phyloP scores from a whole-genome alignment of 2,888 invertebrate genomes.

The Pseudanteris insignis region DNA sequence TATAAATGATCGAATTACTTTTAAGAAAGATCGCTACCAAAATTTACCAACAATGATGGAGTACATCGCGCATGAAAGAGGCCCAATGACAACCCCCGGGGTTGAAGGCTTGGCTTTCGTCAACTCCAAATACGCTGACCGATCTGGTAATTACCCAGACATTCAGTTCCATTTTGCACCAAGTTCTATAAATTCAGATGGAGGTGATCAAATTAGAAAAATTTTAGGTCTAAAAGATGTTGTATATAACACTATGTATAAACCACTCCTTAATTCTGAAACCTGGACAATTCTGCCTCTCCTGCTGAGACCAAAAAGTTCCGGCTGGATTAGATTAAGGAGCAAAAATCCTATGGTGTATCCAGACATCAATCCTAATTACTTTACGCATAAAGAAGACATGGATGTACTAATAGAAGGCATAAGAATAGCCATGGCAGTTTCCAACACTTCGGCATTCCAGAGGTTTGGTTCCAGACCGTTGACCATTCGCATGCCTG shows the following conservation, averaged over 20 bases:
- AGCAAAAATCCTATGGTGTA: constrained; percentile 83
- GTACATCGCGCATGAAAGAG: constrained; percentile 81
- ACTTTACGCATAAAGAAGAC: constrained; percentile 87
- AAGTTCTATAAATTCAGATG: constrained; percentile 85
- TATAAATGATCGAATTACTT: constrained; percentile 81
- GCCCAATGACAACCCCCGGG: constrained; percentile 83
- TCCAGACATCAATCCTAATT: constrained; percentile 91
- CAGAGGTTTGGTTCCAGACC: constrained; percentile 82
- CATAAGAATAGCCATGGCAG: constrained; percentile 82
- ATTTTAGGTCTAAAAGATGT: constrained; percentile 80
- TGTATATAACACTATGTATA: constrained; percentile 85
- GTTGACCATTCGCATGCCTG: constrained; percentile 82
- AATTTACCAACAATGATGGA: constrained; percentile 81
- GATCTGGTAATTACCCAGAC: constrained; percentile 81
- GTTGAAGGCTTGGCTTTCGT: constrained; percentile 89
- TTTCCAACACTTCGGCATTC: constrained; percentile 83
- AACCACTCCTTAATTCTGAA: constrained; percentile 80
- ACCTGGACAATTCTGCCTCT: constrained; percentile 87
- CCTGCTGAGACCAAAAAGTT: constrained; percentile 84
- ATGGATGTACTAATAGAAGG: constrained; percentile 82
- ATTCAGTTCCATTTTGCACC: constrained; percentile 89
- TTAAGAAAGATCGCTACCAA: constrained; percentile 81
- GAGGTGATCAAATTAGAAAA: constrained; percentile 80
- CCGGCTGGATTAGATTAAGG: constrained; percentile 85
- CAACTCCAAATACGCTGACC: constrained; percentile 86